Evolutionary conservation across 2,797 vertebrate genomes (phyloP).

Genomic region (Falco novaeseelandiae): DNA sequence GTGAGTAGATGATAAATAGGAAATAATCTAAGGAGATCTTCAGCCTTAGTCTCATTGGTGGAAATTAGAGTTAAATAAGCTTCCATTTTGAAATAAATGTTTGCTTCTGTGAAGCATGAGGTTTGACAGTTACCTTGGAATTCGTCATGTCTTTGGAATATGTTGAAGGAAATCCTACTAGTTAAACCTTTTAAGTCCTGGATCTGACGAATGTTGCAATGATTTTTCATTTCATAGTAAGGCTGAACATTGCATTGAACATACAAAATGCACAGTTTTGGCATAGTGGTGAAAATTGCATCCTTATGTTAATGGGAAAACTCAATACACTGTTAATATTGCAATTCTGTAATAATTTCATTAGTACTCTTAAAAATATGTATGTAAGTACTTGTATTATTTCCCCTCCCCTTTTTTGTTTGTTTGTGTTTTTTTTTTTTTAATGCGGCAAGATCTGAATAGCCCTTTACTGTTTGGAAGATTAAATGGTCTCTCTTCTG

Average conservation of each 20-base stretch:
- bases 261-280: not conserved
- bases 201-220: not conserved
- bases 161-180: not conserved
- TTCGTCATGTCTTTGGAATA: not conserved
- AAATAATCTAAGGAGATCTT: not conserved
- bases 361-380: not conserved
- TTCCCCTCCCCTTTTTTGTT: not conserved
- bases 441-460: constrained; percentile 89
- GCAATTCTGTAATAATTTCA: not conserved
- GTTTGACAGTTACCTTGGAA: not conserved
- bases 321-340: not conserved
- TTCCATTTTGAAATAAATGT: not conserved
- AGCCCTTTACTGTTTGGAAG: constrained; percentile 97
- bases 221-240: not conserved
- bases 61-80: not conserved
- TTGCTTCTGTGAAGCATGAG: not conserved
- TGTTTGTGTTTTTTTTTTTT: not conserved
- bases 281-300: not conserved
- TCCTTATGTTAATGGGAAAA: not conserved
- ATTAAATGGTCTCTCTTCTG: constrained; percentile 96
- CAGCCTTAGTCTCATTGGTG: not conserved
- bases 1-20: not conserved
- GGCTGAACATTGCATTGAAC: not conserved
- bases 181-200: not conserved
- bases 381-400: constrained; percentile 57